A percentile compares a stretch with the other conserved stretches of the same genome.
These are phyloP conservation scores for Hydriomena furcata DNA, from an alignment of 2,888 invertebrate species.

Conservation along the genomic window DNA sequence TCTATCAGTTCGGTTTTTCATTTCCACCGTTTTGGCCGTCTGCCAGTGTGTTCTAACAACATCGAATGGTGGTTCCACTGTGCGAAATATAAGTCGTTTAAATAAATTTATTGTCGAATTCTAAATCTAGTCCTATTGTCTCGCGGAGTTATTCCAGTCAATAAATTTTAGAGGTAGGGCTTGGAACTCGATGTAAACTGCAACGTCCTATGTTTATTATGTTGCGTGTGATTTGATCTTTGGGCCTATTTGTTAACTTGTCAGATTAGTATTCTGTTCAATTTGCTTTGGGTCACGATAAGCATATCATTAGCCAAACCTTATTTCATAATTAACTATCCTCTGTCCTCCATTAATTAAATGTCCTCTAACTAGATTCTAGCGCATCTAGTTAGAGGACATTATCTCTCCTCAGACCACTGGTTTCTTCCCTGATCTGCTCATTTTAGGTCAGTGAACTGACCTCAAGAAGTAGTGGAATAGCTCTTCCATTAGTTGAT, in stretches of 20 bases:
- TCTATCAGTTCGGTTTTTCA: slow-evolving; percentile 22
- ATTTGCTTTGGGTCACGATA: no score
- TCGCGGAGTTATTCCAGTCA: slow-evolving; percentile 18
- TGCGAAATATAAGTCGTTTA: slow-evolving; percentile 24
- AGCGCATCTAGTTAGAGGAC: no score
- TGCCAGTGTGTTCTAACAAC: slow-evolving; percentile 19
- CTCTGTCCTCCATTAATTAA: no score
- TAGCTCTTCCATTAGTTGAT: no score
- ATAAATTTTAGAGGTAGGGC: slow-evolving; percentile 18
- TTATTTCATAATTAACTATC: no score
- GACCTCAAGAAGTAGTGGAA: no score
- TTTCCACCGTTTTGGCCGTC: slow-evolving; percentile 16
- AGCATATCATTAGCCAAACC: no score
- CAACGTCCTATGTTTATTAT: background rate
- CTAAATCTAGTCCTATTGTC: slow-evolving; percentile 24
- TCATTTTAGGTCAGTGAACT: no score
- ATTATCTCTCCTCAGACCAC: no score
- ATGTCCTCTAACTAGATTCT: no score
- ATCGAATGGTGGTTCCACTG: slow-evolving; percentile 12
- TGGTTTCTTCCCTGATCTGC: no score
- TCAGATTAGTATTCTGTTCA: background rate
- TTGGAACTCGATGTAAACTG: slow-evolving; percentile 11
- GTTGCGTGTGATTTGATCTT: slow-evolving; percentile 4
- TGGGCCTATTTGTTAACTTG: background rate
- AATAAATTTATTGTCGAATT: slow-evolving; percentile 24